Evolutionary conservation across 2,888 invertebrate species (phyloP).

Genomic region (Linnaemya tessellans): DNA sequence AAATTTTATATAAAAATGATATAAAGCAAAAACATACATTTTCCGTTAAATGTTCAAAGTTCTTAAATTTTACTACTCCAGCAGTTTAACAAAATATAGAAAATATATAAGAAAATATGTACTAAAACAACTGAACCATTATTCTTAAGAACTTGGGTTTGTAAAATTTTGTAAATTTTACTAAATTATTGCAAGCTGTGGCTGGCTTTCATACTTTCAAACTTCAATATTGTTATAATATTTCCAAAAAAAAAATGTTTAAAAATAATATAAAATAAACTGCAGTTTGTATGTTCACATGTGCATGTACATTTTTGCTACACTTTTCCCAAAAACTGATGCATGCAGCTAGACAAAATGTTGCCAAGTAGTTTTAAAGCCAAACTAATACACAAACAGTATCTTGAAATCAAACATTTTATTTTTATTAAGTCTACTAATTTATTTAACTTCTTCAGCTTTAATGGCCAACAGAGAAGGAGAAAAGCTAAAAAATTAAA

Average conservation of each 20-base stretch:
- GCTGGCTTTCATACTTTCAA: constrained; percentile 16
- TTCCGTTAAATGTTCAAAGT: neutral
- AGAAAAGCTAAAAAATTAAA: neutral
- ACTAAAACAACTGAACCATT: neutral
- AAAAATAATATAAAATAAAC: constrained; percentile 5
- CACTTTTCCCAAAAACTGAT: neutral
- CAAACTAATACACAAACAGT: constrained; percentile 47
- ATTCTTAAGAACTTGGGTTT: constrained; percentile 28
- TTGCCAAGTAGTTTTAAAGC: constrained; percentile 63
- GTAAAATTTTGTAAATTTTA: neutral
- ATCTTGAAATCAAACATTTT: constrained; percentile 33
- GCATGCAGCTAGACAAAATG: constrained; percentile 59
- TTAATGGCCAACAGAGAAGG: constrained; percentile 18
- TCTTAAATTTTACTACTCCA: neutral
- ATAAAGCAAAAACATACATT: constrained; percentile 6
- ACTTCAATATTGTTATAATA: constrained; percentile 6
- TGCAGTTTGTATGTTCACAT: neutral
- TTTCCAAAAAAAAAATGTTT: constrained; percentile 8
- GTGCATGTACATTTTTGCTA: neutral
- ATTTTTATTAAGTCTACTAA: constrained; percentile 15
- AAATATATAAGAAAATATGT: neutral
- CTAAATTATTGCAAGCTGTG: constrained; percentile 49
- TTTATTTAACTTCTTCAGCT: constrained; percentile 22
- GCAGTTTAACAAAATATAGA: neutral
- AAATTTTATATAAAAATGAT: neutral